Conservation (phyloP, 1,140 invertebrate species). For the Neoseiulus cucumeris region DNA sequence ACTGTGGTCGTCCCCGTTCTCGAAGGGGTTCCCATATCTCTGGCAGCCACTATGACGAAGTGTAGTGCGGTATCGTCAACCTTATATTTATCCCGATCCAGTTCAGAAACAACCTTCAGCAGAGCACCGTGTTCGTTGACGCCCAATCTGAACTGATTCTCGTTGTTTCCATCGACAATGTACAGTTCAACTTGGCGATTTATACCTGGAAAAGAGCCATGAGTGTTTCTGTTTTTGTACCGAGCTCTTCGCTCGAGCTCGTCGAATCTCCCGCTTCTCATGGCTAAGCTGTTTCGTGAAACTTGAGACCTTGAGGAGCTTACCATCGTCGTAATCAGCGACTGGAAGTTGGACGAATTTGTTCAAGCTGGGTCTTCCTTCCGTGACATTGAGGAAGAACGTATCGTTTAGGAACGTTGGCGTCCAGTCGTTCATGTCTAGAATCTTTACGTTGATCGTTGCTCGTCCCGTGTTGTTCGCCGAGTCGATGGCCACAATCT, state of each 20-base stretch:
- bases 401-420: constrained; percentile 28
- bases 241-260: too few relatives aligned
- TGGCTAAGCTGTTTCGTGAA: too few relatives aligned
- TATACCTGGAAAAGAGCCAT: constrained; percentile 17
- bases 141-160: constrained; percentile 23
- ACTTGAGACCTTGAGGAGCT: too few relatives aligned
- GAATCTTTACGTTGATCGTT: constrained; percentile 27
- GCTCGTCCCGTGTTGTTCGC: constrained; percentile 24
- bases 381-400: constrained; percentile 27
- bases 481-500: constrained; percentile 21
- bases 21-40: constrained; percentile 25
- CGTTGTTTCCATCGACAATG: constrained; percentile 27
- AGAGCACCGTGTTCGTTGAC: constrained; percentile 22
- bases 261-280: too few relatives aligned
- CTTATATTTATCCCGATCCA: constrained; percentile 22
- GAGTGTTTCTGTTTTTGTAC: too few relatives aligned
- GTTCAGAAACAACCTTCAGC: constrained; percentile 21
- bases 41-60: constrained; percentile 27
- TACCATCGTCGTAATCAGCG: constrained; percentile 21
- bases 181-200: constrained; percentile 28
- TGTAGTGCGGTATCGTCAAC: constrained; percentile 22
- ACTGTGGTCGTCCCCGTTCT: constrained; percentile 44
- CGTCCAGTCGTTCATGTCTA: constrained; percentile 26
- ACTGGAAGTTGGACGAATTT: constrained; percentile 20
- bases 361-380: constrained; percentile 23